Evolutionary conservation across 1,140 invertebrate genomes (phyloP).

Genomic region (Oncopodura yosiiana): DNA sequence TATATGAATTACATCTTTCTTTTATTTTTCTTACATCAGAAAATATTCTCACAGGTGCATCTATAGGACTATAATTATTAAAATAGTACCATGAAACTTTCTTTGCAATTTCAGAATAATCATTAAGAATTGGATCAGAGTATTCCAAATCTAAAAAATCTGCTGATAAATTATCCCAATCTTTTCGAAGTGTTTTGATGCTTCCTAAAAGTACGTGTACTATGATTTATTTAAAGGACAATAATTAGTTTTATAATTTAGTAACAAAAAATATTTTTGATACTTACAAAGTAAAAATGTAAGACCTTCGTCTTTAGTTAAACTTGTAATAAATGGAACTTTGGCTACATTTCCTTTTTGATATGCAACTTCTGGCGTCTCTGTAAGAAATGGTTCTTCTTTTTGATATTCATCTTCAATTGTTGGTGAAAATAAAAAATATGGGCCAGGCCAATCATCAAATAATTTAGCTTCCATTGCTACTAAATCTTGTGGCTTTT

Average conservation of each 20-base stretch:
- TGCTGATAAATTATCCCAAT: neutral
- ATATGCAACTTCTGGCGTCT: conserved; percentile 19
- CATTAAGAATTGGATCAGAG: neutral
- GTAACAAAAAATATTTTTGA: neutral
- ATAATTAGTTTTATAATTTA: no score
- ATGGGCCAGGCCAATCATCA: no score
- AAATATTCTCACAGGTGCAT: no score
- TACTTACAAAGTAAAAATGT: conserved; percentile 11
- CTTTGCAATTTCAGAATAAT: neutral
- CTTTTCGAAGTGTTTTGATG: neutral
- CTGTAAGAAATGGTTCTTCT: conserved; percentile 10
- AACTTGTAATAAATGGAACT: conserved; percentile 16
- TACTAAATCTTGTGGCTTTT: no score
- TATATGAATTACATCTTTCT: no score
- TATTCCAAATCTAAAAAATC: neutral
- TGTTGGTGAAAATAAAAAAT: no score
- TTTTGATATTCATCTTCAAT: neutral
- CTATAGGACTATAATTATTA: neutral
- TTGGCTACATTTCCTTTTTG: conserved; percentile 6
- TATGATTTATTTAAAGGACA: neutral
- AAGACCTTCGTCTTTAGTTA: conserved; percentile 14
- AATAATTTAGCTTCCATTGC: no score
- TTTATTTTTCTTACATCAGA: no score
- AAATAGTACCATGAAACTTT: neutral
- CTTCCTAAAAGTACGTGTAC: neutral